Conservation (phyloP, 2,888 invertebrate genomes). For the Lycophotia porphyrea region DNA sequence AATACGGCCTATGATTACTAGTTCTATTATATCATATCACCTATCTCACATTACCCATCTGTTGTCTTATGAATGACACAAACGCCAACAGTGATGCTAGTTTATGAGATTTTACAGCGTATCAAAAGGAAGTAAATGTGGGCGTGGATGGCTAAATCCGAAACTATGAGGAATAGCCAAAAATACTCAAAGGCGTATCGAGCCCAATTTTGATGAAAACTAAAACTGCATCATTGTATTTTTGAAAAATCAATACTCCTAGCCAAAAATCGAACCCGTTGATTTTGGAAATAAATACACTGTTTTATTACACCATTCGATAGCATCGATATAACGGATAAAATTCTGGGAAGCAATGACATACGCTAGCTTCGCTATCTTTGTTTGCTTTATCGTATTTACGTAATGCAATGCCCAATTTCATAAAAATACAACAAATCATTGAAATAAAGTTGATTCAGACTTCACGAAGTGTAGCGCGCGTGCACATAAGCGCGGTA, state of each 20-base stretch:
- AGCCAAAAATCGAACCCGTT: background rate
- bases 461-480: background rate
- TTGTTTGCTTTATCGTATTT: background rate
- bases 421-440: background rate
- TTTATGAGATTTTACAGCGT: background rate
- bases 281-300: background rate
- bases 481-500: background rate
- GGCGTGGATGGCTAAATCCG: background rate
- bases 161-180: background rate
- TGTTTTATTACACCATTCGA: background rate
- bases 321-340: background rate
- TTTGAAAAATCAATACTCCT: background rate
- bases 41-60: background rate
- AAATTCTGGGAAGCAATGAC: background rate
- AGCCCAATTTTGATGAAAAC: background rate
- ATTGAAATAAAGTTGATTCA: background rate
- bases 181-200: background rate
- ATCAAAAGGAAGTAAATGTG: background rate
- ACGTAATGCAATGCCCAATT: background rate
- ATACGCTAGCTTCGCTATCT: background rate
- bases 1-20: background rate
- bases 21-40: background rate
- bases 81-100: background rate
- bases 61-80: background rate
- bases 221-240: background rate